These are phyloP conservation scores for Hylaeus anthracinus DNA, from an alignment of 1,140 invertebrate genomes.

Conservation along the genomic window DNA sequence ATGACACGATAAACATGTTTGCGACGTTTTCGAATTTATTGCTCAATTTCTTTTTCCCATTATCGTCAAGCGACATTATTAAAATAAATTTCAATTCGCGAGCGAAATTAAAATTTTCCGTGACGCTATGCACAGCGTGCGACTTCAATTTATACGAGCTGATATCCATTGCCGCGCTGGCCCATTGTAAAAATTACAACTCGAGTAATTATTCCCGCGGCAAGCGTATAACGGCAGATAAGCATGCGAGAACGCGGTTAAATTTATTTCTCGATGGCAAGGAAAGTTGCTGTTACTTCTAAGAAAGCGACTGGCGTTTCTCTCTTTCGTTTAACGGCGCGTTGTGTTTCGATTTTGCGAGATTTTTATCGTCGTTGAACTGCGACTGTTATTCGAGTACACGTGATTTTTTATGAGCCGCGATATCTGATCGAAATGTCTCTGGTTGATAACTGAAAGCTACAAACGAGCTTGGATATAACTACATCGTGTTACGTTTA, in stretches of 20 bases:
- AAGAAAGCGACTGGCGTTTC: background rate
- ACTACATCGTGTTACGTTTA: no score
- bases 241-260: constrained; percentile 38
- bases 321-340: background rate
- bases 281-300: background rate
- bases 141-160: constrained; percentile 13
- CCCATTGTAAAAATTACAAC: constrained; percentile 35
- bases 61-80: no score
- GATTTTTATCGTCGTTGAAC: background rate
- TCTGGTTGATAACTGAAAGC: no score
- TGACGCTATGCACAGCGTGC: background rate
- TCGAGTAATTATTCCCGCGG: constrained; percentile 34
- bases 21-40: no score
- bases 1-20: no score
- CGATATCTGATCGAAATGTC: no score
- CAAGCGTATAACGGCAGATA: constrained; percentile 23
- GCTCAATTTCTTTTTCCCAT: no score
- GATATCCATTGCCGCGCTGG: constrained; percentile 33
- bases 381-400: background rate
- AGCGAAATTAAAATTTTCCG: constrained; percentile 26
- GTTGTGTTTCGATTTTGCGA: background rate
- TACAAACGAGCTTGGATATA: no score
- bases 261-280: background rate
- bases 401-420: background rate
- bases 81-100: no score